These are phyloP conservation scores for Anastrepha ludens DNA, from an alignment of 1,140 invertebrate genomes.

Conservation along the genomic window DNA sequence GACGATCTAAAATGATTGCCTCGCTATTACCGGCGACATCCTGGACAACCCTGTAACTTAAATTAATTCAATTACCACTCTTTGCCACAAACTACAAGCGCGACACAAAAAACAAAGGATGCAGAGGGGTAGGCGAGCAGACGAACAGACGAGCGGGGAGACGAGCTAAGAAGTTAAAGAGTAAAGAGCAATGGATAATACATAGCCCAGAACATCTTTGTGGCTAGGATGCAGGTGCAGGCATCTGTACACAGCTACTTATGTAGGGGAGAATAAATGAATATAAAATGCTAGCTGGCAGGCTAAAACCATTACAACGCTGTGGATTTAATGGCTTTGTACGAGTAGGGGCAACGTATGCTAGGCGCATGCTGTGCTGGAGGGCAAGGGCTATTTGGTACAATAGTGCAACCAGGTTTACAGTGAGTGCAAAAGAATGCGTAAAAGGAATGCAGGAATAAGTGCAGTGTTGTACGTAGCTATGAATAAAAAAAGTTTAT, in stretches of 20 bases:
- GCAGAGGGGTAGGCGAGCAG: not conserved
- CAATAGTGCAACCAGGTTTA: not conserved
- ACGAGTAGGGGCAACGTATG: not conserved
- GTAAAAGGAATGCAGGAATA: not conserved
- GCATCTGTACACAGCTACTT: not conserved
- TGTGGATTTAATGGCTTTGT: not conserved
- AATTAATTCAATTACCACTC: slow-evolving; percentile 75
- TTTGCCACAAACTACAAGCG: slow-evolving; percentile 70
- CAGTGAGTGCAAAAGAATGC: no score
- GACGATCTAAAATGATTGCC: slow-evolving; percentile 85
- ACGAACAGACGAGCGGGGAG: not conserved
- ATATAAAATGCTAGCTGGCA: slow-evolving; percentile 1
- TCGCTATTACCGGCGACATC: slow-evolving; percentile 90
- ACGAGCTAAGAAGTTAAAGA: slow-evolving; percentile 12
- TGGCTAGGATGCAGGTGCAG: not conserved
- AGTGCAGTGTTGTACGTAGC: not conserved
- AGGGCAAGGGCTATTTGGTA: not conserved
- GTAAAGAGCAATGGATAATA: not conserved
- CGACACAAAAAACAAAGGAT: not conserved
- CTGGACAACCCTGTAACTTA: slow-evolving; percentile 92
- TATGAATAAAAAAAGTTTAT: not conserved
- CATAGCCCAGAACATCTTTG: not conserved
- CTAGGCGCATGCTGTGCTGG: not conserved
- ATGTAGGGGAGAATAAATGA: not conserved
- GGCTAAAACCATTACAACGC: not conserved